Evolutionary conservation across 2,113 vertebrate species (phyloP), one percentile per base, ranked within the genome.

Genomic region (Bubalus kerabau): DNA sequence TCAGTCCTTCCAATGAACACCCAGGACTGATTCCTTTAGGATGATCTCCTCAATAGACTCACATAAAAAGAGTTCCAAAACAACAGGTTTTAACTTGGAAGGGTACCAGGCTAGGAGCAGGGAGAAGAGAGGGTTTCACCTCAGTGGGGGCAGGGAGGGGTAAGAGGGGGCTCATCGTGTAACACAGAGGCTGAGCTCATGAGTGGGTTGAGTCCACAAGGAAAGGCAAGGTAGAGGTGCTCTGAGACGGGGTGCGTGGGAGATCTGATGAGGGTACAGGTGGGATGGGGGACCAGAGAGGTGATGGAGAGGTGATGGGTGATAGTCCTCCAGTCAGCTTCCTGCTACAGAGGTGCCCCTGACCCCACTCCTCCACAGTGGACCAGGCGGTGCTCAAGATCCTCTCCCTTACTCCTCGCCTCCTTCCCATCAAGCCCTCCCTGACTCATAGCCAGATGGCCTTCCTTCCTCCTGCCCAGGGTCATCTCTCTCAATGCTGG

Each of bases 401-500:
- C 30, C 1, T 7, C 7, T 94, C 81, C 62, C 24, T 43, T 11
- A 52, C 74, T 2, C n/a, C 90, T 90, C 32, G 50, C 76, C 89
- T 98, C 82, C 91, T 95, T 7, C 26, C 11, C 50, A 50, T 90
- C 93, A 97, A 90, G 90, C 26, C 32, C 90, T 74, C 28, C 64
- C 94, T 94, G 94, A 95, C 57, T 78, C 60, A 88, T 71, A 48
- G 92, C 96, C 95, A 82, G 90, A 80, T 83, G 81, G 48, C 64
- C 97, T 74, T 78, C 62, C 92, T 96, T 84, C 57, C 11, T 3
- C 24, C 6, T 13, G 46, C 46, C 52, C 80, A 17, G 4, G 24
- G 32, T 24, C 1, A 6, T 36, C 28, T 28, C 81, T 62, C 74
- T 78, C 46, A 50, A 56, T 6, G 26, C 90, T 30, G 2, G 17